phyloP scores from a whole-genome alignment of 2,113 vertebrate species.

The Pygoscelis antarcticus region DNA sequence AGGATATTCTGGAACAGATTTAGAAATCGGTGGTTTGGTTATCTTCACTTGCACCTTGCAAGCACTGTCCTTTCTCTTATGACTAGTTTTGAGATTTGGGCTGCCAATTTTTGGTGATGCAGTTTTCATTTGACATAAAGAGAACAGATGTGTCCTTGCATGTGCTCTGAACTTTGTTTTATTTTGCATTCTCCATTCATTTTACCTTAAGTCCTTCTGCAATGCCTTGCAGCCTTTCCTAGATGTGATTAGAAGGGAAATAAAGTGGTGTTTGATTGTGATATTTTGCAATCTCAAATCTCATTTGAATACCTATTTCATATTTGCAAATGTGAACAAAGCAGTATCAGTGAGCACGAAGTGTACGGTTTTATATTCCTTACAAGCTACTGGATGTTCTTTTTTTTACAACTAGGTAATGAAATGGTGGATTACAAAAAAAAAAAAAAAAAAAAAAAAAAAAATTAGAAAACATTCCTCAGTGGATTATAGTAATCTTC shows the following conservation, averaged over 20 bases:
- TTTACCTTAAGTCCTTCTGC: background rate
- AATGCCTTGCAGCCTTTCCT: background rate
- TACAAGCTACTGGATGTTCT: background rate
- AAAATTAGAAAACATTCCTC: background rate
- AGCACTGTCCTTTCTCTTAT: background rate
- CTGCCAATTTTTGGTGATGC: background rate
- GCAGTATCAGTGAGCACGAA: background rate
- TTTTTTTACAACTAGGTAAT: background rate
- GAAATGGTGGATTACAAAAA: background rate
- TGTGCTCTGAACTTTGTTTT: background rate
- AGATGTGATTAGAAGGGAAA: background rate
- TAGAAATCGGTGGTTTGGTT: background rate
- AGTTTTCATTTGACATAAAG: background rate
- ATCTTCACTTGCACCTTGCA: background rate
- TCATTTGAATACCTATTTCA: background rate
- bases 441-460: background rate
- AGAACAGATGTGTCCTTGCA: background rate
- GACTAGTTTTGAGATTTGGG: background rate
- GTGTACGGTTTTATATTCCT: background rate
- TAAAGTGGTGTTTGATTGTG: background rate
- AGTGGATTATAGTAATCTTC: background rate
- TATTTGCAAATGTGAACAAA: background rate
- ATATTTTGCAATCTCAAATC: background rate
- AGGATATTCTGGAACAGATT: background rate
- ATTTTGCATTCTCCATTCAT: background rate